phyloP scores from a whole-genome alignment of 2,888 invertebrate genomes.

The Luperina nickerlii region DNA sequence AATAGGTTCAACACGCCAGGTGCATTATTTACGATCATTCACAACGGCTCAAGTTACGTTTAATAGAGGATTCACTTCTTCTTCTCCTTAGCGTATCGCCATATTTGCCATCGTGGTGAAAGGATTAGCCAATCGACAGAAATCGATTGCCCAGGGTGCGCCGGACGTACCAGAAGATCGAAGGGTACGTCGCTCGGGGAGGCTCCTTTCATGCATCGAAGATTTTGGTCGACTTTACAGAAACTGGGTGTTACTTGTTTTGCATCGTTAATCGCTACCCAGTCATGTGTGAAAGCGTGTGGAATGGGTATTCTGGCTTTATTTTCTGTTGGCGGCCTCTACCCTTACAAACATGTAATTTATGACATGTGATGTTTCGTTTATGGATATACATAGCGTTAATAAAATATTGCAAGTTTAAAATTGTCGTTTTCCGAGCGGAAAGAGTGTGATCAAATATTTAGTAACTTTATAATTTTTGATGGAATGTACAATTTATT shows the following conservation, averaged over 20 bases:
- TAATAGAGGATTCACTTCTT: neutral
- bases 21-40: neutral
- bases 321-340: neutral
- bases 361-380: conserved; percentile 49
- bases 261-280: neutral
- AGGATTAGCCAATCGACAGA: neutral
- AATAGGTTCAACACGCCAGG: neutral
- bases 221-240: neutral
- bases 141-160: neutral
- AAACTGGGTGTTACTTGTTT: neutral
- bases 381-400: conserved; percentile 46
- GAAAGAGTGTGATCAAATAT: conserved; percentile 8
- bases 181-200: neutral
- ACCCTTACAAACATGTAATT: conserved; percentile 52
- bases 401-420: conserved; percentile 41
- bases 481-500: neutral
- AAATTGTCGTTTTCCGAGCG: conserved; percentile 32
- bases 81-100: neutral
- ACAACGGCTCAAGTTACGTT: neutral
- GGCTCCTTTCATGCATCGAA: neutral
- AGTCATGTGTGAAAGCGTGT: neutral
- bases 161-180: neutral
- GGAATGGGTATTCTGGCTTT: conserved; percentile 20
- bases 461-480: conserved; percentile 8
- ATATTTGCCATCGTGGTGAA: neutral